A percentile compares a stretch with the other conserved stretches of the same genome.
phyloP scores from a whole-genome alignment of 2,888 invertebrate genomes.

The Mythimna ferrago region DNA sequence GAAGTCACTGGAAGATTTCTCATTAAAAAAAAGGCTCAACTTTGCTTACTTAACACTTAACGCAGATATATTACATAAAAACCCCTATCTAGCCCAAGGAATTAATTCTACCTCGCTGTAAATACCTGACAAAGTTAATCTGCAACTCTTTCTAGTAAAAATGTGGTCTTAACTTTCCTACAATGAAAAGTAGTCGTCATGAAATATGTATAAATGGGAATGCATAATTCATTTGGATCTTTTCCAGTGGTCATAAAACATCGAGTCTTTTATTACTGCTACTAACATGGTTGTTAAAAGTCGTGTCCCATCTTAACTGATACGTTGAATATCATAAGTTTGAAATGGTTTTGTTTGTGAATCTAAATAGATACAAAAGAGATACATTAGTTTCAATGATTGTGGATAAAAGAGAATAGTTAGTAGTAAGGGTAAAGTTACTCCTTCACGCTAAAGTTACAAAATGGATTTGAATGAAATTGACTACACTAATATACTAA shows the following conservation, averaged over 20 bases:
- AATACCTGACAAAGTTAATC: not conserved
- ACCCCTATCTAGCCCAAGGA: not conserved
- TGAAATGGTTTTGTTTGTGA: not conserved
- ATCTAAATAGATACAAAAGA: not conserved
- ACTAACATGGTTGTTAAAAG: slow-evolving; percentile 30
- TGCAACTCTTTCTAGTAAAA: slow-evolving; percentile 5
- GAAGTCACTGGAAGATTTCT: too few relatives aligned
- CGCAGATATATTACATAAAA: not conserved
- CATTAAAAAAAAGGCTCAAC: too few relatives aligned
- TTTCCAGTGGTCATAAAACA: slow-evolving; percentile 39
- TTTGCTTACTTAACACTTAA: not conserved
- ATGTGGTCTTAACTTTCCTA: slow-evolving; percentile 11
- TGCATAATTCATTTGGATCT: slow-evolving; percentile 53
- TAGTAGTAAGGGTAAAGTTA: too few relatives aligned
- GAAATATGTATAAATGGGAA: slow-evolving; percentile 45
- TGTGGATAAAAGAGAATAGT: too few relatives aligned
- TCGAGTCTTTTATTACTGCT: slow-evolving; percentile 40
- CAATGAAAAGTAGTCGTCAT: slow-evolving; percentile 31
- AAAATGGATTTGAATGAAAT: too few relatives aligned
- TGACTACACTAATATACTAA: too few relatives aligned
- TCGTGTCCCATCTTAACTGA: slow-evolving; percentile 25
- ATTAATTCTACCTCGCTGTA: not conserved
- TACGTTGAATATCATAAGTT: slow-evolving; percentile 23
- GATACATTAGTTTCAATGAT: too few relatives aligned
- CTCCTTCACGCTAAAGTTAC: too few relatives aligned